Evolutionary conservation across 2,797 vertebrate genomes (phyloP), one percentile per base, ranked within the genome.

Genomic region (Lerista edwardsae): DNA sequence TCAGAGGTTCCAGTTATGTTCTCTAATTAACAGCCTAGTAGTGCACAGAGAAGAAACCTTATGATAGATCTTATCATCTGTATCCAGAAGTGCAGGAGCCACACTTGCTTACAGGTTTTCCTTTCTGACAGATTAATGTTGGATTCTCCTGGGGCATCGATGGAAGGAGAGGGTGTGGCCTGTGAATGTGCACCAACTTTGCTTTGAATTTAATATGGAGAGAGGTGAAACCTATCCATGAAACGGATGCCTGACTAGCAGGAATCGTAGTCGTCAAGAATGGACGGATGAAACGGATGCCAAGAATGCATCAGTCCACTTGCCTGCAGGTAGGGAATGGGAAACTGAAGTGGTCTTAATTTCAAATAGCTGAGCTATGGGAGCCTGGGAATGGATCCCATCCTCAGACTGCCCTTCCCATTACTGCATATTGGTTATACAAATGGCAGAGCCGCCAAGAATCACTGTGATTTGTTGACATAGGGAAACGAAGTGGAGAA

Each of bases 341-440:
- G 78, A 87, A 90, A 79, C 39, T 47, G 41, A 83, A 31, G 34
- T 79, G 69, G 78, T 51, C 77, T 59, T 34, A 62, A 75, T 80
- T 21, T 72, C 29, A 78, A 41, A 57, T 55, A 15, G 59, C 36
- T 82, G 44, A 59, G 27, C 57, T n/a, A 39, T 75, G 27, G 57
- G 51, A 23, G 31, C 69, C 59, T 79, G 7, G 44, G 68, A 73
- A 79, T 51, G 57, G 44, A 79, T 73, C 57, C 83, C 41, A 72
- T n/a, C 75, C 31, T n/a, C 57, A 47, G 23, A 75, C 71, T 17
- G n/a, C 29, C 62, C 29, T 83, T 79, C 41, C 19, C 41, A 68
- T 67, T 39, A 44, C 17, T 64, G 57, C 74, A 41, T 44, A 65
- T 57, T 84, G 67, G 31, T 27, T 65, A 68, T 41, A 71, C 29